These are phyloP conservation scores for Pholis gunnellus DNA, from an alignment of 2,113 vertebrate genomes.

Conservation along the genomic window DNA sequence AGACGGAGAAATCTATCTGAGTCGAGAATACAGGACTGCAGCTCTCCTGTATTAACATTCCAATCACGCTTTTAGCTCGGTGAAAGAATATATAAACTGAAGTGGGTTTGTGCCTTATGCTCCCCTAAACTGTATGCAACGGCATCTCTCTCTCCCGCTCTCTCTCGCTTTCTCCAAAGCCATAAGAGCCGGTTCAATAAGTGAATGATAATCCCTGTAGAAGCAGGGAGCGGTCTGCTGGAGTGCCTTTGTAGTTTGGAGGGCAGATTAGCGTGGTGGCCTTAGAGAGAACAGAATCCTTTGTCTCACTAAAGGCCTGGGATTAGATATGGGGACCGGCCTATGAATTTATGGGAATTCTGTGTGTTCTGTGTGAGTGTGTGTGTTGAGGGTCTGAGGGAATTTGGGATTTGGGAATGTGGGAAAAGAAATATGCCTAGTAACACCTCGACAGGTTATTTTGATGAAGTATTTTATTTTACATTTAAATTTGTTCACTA, in stretches of 20 bases:
- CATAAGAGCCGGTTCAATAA: slow-evolving; percentile 73
- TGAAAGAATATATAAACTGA: slow-evolving; percentile 76
- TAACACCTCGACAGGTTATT: neutral
- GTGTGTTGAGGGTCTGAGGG: neutral
- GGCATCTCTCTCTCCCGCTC: slow-evolving; percentile 36
- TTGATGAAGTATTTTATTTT: neutral
- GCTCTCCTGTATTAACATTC: slow-evolving; percentile 77
- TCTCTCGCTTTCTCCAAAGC: slow-evolving; percentile 22
- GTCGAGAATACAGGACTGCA: slow-evolving; percentile 50
- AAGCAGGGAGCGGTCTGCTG: slow-evolving; percentile 62
- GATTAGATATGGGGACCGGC: slow-evolving; percentile 72
- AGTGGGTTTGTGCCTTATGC: slow-evolving; percentile 74
- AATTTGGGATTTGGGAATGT: neutral
- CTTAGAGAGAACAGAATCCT: slow-evolving; percentile 71
- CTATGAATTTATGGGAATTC: slow-evolving; percentile 61
- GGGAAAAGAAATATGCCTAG: neutral
- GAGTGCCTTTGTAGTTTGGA: slow-evolving; percentile 76
- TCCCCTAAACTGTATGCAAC: slow-evolving; percentile 70
- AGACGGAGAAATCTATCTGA: slow-evolving; percentile 61
- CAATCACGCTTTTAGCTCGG: slow-evolving; percentile 71
- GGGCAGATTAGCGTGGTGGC: slow-evolving; percentile 78
- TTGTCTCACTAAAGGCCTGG: slow-evolving; percentile 74
- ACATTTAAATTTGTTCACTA: neutral
- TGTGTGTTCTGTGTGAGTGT: slow-evolving; percentile 29
- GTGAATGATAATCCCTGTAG: slow-evolving; percentile 80